Base-by-base conservation (phyloP, 2,888 invertebrate genomes). In the Thecocarcelia acutangulata region DNA sequence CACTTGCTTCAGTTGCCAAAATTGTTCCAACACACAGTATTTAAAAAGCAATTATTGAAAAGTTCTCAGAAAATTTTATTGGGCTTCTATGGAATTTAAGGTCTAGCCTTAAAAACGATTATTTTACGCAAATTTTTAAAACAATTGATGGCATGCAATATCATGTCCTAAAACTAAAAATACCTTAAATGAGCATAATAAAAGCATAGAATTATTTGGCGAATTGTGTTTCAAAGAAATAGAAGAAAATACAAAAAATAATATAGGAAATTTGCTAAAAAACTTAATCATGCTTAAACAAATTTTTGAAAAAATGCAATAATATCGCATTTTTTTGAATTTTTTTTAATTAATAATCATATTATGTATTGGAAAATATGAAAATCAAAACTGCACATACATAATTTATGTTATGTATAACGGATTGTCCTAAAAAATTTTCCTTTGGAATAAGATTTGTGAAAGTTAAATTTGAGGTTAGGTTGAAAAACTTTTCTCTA, bases 81-180 rank as follows among this genome's bases (percentile, higher is more conserved):
- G 28, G 73, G 73, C 48, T 74, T 74, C 64, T 24, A 12, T 52
- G 54, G 40, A 64, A 64, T 73, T 73, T 73, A 40, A 21, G 73
- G 73, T 74, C 73, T 74, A 74, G 73, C 56, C 73, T 54, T 48
- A 56, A 54, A 56, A 64, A 64, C 33, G 63, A n/a, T n/a, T n/a
- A n/a, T n/a, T n/a, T n/a, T n/a, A n/a, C n/a, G n/a, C n/a, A n/a
- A 64, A 54, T 63, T 73, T 56, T 54, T 72, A 24, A 50, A 17
- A 40, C 52, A 52, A 11, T 40, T 64, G 19, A 11, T 42, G 66
- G 50, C 66, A 66, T 52, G 66, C 66, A 50, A 50, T n/a, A 37
- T 50, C 8, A 40, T 52, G 40, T 40, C 12, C 15, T 9, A 40
- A 40, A 17, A 33, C 37, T 9, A n/a, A 3, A 56, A 37, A 70